Base-by-base conservation (phyloP, 2,888 invertebrate species). In the Notodromas monacha region DNA sequence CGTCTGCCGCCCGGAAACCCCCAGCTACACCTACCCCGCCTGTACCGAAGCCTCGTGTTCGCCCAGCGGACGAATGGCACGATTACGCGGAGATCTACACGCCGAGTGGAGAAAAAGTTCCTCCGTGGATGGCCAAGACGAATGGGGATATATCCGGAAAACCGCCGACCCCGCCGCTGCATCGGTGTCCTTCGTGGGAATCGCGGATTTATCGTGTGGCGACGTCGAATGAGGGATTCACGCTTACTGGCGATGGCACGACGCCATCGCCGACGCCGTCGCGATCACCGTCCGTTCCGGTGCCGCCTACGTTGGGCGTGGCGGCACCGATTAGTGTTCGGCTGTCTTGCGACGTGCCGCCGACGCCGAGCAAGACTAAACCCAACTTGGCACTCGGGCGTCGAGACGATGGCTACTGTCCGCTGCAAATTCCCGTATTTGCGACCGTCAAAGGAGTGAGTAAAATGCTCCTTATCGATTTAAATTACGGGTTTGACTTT, bases 1-100 rank as follows among this genome's bases (percentile, higher is more conserved):
- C 30, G 6, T 28, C 30, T 12, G 14, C 30, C 14, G 27, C 26
- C 15, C 14, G 16, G 21, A 26, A 29, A 13, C 13, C 30, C 6
- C 31, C 21, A 14, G 26, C 27, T 15, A 29, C 26, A 27, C 28
- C 33, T 31, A 30, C 26, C 32, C 30, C 34, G 16, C 26, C 30
- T 34, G 12, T 36, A 31, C 26, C 38, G 32, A 28, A 34, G 30
- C 27, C 32, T 28, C 16, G 34, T 30, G 26, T 35, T 33, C 34
- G 36, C 10, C 40, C 39, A 12, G 38, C 38, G n/a, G 43, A 46
- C 32, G 47, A 47, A 38, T 36, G 39, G 2, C 79, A 81, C 44
- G 81, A 81, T 47, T 81, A 81, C 44, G 77, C 79, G 2, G 79
- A 81, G 52, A 79, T 81, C 37, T 81, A 79, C 45, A 81, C 79